A percentile compares a stretch with the other conserved stretches of the same genome.
phyloP scores from a whole-genome alignment of 2,797 vertebrate genomes.

The Paguma larvata region DNA sequence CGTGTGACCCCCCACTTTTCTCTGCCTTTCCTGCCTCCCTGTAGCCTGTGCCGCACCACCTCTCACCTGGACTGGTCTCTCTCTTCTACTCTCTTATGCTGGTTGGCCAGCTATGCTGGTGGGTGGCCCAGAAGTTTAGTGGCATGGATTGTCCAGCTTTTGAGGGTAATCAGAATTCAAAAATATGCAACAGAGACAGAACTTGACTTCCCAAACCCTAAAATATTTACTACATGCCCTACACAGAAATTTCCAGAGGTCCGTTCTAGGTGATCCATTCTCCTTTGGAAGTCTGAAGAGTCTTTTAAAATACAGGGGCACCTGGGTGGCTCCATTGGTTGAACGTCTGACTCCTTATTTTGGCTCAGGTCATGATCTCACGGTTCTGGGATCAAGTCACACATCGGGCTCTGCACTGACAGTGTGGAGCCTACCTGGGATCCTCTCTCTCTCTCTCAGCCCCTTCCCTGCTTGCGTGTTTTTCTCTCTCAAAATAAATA shows the following conservation, averaged over 20 bases:
- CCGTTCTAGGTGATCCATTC: rapidly evolving
- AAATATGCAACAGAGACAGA: not conserved
- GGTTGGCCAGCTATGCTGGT: not conserved
- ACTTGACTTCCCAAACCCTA: not conserved
- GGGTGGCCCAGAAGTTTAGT: not conserved
- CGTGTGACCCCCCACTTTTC: rapidly evolving
- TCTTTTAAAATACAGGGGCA: not conserved
- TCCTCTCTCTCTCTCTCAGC: no score
- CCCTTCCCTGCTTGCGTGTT: no score
- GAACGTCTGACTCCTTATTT: no score
- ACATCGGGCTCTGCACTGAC: no score
- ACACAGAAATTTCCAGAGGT: not conserved
- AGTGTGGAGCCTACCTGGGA: no score
- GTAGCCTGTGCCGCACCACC: rapidly evolving
- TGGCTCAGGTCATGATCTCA: no score
- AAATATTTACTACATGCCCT: not conserved
- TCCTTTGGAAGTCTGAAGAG: not conserved
- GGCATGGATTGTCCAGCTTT: not conserved
- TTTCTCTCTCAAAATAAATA: no score
- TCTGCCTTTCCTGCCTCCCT: rapidly evolving
- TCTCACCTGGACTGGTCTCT: not conserved
- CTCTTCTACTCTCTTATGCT: no score
- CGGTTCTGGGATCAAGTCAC: no score
- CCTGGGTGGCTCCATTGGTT: no score
- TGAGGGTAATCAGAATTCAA: not conserved